Percentiles rank a stretch among this genome's conserved stretches.
These are phyloP conservation scores for Colletes gigas DNA, from an alignment of 1,140 invertebrate species.

Conservation along the genomic window DNA sequence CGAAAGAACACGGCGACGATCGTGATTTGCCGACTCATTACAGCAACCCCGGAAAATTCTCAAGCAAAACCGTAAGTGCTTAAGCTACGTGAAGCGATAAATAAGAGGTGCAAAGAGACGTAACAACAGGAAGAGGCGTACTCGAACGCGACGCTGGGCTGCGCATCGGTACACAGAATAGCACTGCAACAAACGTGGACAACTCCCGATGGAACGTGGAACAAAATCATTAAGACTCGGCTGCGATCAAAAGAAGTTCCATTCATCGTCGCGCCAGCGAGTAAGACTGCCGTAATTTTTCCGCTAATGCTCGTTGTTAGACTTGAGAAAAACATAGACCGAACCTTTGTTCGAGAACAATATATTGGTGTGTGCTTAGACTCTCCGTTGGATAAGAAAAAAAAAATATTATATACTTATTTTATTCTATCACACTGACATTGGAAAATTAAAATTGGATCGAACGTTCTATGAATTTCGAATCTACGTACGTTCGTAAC, in stretches of 20 bases:
- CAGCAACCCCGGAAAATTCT: constrained; percentile 47
- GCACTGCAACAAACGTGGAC: constrained; percentile 55
- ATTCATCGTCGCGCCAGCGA: constrained; percentile 45
- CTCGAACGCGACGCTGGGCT: constrained; percentile 57
- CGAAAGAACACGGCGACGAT: constrained; percentile 49
- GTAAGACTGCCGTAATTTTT: constrained; percentile 45
- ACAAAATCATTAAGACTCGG: constrained; percentile 62
- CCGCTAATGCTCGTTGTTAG: constrained; percentile 5
- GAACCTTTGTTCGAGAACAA: background rate
- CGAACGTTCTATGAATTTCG: too few species aligned
- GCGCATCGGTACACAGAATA: constrained; percentile 40
- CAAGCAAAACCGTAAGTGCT: constrained; percentile 57
- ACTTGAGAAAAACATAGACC: background rate
- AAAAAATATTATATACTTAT: too few species aligned
- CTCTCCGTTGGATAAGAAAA: background rate
- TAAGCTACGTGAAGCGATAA: constrained; percentile 69
- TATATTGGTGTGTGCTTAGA: background rate
- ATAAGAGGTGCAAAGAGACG: constrained; percentile 65
- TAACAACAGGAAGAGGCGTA: constrained; percentile 60
- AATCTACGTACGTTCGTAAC: too few species aligned
- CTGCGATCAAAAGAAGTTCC: constrained; percentile 57
- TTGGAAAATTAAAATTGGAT: too few species aligned
- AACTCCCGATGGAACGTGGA: constrained; percentile 66
- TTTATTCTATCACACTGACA: too few species aligned
- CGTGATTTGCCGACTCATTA: constrained; percentile 59